Percentiles rank a stretch among this genome's conserved stretches.
phyloP scores from a whole-genome alignment of 1,140 invertebrate genomes.

The Zaprionus kolodkinae region DNA sequence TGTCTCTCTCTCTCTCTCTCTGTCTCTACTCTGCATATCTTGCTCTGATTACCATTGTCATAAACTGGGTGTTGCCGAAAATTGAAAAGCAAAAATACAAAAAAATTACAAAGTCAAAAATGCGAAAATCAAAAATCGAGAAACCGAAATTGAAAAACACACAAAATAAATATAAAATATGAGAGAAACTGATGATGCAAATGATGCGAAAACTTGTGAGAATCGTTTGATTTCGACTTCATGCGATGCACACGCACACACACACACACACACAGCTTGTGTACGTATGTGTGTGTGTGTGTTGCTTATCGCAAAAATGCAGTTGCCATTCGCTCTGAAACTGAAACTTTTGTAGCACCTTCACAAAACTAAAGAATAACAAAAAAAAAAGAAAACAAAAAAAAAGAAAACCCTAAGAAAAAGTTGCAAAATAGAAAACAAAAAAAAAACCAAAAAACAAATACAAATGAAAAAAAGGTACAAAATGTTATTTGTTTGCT shows the following conservation, averaged over 20 bases:
- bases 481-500: slow-evolving; percentile 66
- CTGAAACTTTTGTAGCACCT: slow-evolving; percentile 36
- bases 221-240: slow-evolving; percentile 61
- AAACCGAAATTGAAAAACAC: not conserved
- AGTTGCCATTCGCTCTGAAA: slow-evolving; percentile 28
- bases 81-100: slow-evolving; percentile 31
- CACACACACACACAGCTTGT: slow-evolving; percentile 9
- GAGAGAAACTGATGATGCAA: not conserved
- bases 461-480: slow-evolving; percentile 52
- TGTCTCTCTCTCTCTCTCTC: no score
- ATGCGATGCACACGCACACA: slow-evolving; percentile 32
- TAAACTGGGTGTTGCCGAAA: slow-evolving; percentile 58
- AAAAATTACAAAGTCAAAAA: slow-evolving; percentile 10
- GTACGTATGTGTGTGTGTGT: slow-evolving; percentile 4
- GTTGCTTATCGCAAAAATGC: slow-evolving; percentile 18
- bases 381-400: slow-evolving; percentile 5
- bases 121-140: slow-evolving; percentile 6
- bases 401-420: not conserved
- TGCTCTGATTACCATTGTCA: slow-evolving; percentile 70
- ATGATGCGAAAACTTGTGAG: slow-evolving; percentile 56
- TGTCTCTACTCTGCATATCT: slow-evolving; percentile 36
- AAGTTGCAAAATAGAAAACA: slow-evolving; percentile 20
- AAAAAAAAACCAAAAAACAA: slow-evolving; percentile 14
- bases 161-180: not conserved
- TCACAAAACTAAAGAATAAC: not conserved